Evolutionary conservation across 2,797 vertebrate genomes (phyloP), one percentile per base, ranked within the genome.

Genomic region (Salmo trutta): DNA sequence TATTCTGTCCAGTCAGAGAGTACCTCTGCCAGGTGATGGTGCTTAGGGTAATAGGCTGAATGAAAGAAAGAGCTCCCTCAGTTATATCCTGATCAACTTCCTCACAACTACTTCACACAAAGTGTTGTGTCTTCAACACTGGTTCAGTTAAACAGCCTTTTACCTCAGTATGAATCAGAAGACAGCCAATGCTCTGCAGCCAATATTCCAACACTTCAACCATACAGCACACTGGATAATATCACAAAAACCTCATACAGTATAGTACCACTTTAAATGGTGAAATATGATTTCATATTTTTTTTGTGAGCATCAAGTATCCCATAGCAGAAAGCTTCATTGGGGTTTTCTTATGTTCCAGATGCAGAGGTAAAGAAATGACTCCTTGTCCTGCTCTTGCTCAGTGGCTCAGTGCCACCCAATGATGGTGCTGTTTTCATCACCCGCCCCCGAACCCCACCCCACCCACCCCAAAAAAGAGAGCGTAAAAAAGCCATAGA

Each of bases 401-500:
- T 82, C 64, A 86, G 79, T 83, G 87, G 86, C 87, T 81, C 86
- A 54, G 81, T 89, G 84, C 87, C 87, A 90, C 87, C 85, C 83
- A 82, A 12, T 19, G 10, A 54, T 51, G 80, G 81, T 77, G 75
- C 71, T 74, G 54, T 81, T 82, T 85, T 76, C 68, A 83, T 89
- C 85, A 82, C 62, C 51, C 27, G 41, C 33, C 8, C 16, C 75
- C 79, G 71, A 73, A 47, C 41, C 41, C 41, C 41, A 47, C 2
- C 10, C 41, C 41, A 47, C 41, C 41, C 41, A 47, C 10, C 41
- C 41, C 79, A 84, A 88, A 92, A 92, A 91, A 93, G 91, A 91
- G 88, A 90, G 87, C 88, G 87, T 91, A 88, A 93, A 94, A 94
- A 94, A 92, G 72, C 87, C 87, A 85, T 90, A 88, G 87, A 93